Evolutionary conservation across 2,113 vertebrate species (phyloP).

Genomic region (Lichenostomus cassidix): DNA sequence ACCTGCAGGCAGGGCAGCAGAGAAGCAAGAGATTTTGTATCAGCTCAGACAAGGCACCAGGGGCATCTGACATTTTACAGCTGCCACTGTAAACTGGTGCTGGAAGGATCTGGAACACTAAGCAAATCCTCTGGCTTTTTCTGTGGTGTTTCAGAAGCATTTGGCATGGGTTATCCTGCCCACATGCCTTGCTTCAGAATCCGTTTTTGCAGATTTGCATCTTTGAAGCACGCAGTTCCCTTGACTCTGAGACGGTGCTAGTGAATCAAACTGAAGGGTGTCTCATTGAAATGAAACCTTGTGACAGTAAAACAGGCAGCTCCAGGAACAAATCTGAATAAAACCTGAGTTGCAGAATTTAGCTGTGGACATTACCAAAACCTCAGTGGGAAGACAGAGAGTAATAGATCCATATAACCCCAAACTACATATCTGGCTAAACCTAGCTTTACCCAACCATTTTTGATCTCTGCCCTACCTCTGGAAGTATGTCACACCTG

Average conservation of each 20-base stretch:
- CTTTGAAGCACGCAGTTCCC: background rate
- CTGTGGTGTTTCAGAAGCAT: background rate
- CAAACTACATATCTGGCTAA: background rate
- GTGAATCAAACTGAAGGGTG: background rate
- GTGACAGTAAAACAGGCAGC: background rate
- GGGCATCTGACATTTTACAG: rapidly evolving
- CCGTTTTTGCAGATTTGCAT: background rate
- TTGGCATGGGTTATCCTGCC: background rate
- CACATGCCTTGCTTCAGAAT: background rate
- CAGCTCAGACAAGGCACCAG: background rate
- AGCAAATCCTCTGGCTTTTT: background rate
- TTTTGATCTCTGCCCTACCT: background rate
- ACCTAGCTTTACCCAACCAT: background rate
- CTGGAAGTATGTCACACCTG: background rate
- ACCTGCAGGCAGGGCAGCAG: background rate
- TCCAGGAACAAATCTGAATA: background rate
- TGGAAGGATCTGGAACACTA: background rate
- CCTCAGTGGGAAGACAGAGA: background rate
- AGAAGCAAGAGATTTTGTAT: background rate
- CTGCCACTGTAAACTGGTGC: background rate
- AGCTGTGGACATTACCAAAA: background rate
- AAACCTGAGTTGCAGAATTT: background rate
- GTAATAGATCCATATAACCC: background rate
- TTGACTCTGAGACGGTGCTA: background rate
- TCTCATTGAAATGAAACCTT: background rate